Base-by-base conservation (phyloP, 1,140 invertebrate genomes). In the Zophobas atratus region DNA sequence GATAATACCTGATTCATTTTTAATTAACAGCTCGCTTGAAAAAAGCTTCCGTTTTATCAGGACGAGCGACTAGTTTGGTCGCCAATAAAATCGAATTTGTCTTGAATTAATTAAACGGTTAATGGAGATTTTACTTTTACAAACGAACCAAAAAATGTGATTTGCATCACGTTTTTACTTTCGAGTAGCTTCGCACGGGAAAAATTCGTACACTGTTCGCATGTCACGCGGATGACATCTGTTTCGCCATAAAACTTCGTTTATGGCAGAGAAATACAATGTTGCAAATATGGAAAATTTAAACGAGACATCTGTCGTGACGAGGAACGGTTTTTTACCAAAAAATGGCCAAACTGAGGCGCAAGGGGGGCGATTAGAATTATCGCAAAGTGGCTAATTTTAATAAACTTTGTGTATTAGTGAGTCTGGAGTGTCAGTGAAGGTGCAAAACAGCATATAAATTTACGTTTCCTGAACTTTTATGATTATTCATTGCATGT, bases 401-500 rank as follows among this genome's bases (percentile, higher is more conserved):
- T 67, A 67, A 67, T 67, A 67, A 67, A 67, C 60, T 43, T 67
- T n/a, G 60, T 67, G 41, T 67, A 67, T 67, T 67, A 67, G 60
- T 67, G 60, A 67, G 60, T 67, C 60, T 43, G 20, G 41, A 67
- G 43, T 39, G 60, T 43, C 60, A 67, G 60, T 67, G 39, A 67
- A 67, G 60, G 60, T 67, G 60, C 60, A 67, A 67, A 67, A 67
- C 38, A 43, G 60, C 60, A 67, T 67, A 67, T 67, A 67, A 67
- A 67, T 67, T 67, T 39, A 41, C 38, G 39, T 67, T 67, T 67
- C 60, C 60, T 46, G n/a, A 67, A 43, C 60, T 67, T 67, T 67
- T 67, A 67, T 67, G 60, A 67, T 67, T 67, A 67, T 67, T 67
- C 60, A 67, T 67, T 67, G 39, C 60, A 67, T 67, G 60, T 67